Percentiles rank a stretch among this genome's conserved stretches.
phyloP scores from a whole-genome alignment of 1,140 invertebrate genomes.

The Carcinoscorpius rotundicauda region DNA sequence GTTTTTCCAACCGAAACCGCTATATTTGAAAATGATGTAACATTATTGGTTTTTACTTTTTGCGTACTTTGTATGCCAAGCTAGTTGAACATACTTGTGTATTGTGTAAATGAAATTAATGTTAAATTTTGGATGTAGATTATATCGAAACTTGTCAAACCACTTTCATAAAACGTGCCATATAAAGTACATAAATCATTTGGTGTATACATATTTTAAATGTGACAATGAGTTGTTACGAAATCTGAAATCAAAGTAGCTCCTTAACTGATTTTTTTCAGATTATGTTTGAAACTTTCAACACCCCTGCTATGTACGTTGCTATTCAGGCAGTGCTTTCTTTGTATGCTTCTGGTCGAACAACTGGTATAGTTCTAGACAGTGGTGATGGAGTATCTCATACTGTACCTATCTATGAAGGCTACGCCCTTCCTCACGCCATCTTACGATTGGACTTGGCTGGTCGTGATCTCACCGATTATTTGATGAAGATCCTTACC shows the following conservation, averaged over 20 bases:
- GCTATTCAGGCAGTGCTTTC: conserved; percentile 56
- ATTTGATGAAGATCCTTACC: conserved; percentile 83
- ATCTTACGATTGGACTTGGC: conserved; percentile 77
- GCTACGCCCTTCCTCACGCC: conserved; percentile 73
- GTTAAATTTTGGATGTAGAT: background rate
- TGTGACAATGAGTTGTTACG: no score
- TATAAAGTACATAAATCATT: background rate
- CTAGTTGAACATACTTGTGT: no score
- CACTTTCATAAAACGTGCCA: background rate
- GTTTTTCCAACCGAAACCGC: no score
- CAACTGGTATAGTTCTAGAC: conserved; percentile 43
- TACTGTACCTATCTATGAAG: conserved; percentile 46
- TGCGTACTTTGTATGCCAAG: background rate
- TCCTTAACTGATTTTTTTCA: conserved; percentile 18
- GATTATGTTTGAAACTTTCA: conserved; percentile 47
- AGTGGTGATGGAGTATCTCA: conserved; percentile 46
- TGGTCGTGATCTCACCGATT: conserved; percentile 75
- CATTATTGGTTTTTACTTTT: conserved; percentile 18
- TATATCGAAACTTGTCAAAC: background rate
- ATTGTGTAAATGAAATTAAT: no score
- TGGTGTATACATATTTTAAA: conserved; percentile 15
- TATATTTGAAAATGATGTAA: background rate
- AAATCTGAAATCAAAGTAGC: no score
- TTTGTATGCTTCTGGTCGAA: conserved; percentile 78
- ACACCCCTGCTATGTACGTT: conserved; percentile 41